Percentiles rank a stretch among this genome's conserved stretches.
These are phyloP conservation scores for Drosophila seclusa DNA, from an alignment of 2,888 invertebrate species.

Conservation along the genomic window DNA sequence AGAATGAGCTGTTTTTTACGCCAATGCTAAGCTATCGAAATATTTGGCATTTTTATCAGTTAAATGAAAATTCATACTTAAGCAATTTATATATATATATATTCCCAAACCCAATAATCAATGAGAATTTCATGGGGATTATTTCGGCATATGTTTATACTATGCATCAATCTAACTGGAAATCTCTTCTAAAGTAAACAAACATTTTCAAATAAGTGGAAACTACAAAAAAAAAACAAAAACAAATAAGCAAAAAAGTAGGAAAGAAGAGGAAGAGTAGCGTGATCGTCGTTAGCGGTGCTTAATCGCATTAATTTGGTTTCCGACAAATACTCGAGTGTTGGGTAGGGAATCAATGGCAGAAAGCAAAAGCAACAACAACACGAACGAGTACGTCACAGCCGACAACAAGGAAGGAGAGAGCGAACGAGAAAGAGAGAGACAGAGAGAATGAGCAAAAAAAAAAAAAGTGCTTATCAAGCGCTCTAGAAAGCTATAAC, in stretches of 20 bases:
- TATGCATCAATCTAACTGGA: constrained; percentile 27
- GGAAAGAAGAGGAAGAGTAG: constrained; percentile 28
- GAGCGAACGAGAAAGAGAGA: constrained; percentile 16
- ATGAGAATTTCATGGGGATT: constrained; percentile 44
- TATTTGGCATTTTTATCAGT: constrained; percentile 17
- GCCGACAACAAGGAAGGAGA: constrained; percentile 23
- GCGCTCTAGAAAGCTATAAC: constrained; percentile 53
- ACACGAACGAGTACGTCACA: constrained; percentile 57
- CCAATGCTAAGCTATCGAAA: constrained; percentile 18
- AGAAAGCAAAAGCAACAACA: constrained; percentile 23
- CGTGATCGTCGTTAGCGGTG: constrained; percentile 48
- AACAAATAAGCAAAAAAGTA: constrained; percentile 35
- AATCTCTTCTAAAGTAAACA: constrained; percentile 43
- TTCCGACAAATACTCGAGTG: constrained; percentile 66
- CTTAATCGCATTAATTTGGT: constrained; percentile 70
- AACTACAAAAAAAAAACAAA: not conserved
- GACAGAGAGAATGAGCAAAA: constrained; percentile 7
- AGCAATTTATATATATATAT: not conserved
- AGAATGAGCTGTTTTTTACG: constrained; percentile 2
- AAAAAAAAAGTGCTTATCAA: constrained; percentile 49
- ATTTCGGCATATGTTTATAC: constrained; percentile 44
- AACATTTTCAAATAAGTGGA: constrained; percentile 13
- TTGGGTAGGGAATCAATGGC: constrained; percentile 40
- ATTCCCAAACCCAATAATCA: constrained; percentile 15
- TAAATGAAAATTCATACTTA: not conserved